Conservation (phyloP, 2,888 invertebrate genomes). For the Strigamia maritima region DNA sequence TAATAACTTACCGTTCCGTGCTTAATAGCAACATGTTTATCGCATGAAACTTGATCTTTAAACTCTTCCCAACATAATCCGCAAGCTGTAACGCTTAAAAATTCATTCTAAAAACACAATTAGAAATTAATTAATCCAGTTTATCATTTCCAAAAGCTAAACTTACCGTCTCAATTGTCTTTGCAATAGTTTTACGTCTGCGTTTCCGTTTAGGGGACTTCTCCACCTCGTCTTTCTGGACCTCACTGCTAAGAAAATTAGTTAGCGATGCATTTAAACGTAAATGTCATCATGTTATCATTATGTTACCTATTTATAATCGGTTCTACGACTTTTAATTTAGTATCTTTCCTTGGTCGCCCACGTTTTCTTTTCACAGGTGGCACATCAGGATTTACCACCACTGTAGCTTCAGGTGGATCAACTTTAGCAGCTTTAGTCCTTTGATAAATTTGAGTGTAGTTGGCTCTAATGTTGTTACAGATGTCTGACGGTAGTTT, state of each 20-base stretch:
- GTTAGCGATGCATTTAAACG: background rate
- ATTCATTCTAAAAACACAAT: background rate
- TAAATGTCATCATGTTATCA: background rate
- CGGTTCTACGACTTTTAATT: background rate
- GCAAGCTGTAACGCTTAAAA: background rate
- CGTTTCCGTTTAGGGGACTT: conserved; percentile 2
- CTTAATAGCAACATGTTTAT: conserved; percentile 9
- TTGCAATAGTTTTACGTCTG: background rate
- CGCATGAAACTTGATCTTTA: background rate
- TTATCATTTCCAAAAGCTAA: background rate
- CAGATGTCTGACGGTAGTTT: background rate
- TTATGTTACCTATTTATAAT: background rate
- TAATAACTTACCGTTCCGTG: background rate
- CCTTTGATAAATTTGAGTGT: background rate
- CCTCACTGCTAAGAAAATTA: background rate
- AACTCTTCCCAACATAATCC: conserved; percentile 19
- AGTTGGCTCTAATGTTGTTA: background rate
- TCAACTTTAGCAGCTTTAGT: background rate
- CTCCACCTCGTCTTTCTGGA: background rate
- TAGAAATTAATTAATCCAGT: background rate
- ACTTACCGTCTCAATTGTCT: background rate
- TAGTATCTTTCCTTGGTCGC: conserved; percentile 9
- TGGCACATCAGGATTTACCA: background rate
- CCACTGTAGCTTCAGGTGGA: background rate
- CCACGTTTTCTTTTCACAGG: conserved; percentile 30